Conservation (phyloP, 2,888 invertebrate species). For the Corbicula japonica region DNA sequence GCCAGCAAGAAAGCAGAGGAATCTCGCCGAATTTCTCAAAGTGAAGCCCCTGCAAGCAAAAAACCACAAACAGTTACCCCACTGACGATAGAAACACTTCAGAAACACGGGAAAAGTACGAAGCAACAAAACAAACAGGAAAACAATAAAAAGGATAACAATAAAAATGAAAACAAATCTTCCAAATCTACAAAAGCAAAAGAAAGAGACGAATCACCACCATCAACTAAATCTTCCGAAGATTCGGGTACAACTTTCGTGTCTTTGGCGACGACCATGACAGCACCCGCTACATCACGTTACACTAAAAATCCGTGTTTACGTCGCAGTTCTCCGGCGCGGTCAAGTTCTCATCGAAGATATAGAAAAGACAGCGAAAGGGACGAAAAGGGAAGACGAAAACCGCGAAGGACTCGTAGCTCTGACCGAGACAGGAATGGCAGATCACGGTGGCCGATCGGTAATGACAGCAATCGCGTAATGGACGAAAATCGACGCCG, state of each 20-base stretch:
- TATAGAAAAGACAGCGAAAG: constrained; percentile 49
- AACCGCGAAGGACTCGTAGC: constrained; percentile 46
- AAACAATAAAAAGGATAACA: constrained; percentile 38
- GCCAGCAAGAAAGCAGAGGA: constrained; percentile 5
- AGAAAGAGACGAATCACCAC: constrained; percentile 41
- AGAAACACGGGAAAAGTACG: constrained; percentile 49
- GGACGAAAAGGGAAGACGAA: constrained; percentile 39
- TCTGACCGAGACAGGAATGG: constrained; percentile 22
- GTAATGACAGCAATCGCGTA: too few relatives aligned
- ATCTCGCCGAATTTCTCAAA: constrained; percentile 31
- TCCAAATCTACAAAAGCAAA: constrained; percentile 12
- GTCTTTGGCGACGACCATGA: constrained; percentile 45
- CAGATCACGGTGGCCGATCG: too few relatives aligned
- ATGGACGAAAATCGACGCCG: too few relatives aligned
- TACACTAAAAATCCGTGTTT: constrained; percentile 53
- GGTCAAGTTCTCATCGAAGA: constrained; percentile 56
- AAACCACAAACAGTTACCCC: constrained; percentile 59
- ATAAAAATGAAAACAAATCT: constrained; percentile 10
- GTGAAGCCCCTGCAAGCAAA: constrained; percentile 45
- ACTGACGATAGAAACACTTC: constrained; percentile 48
- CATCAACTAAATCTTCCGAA: constrained; percentile 36
- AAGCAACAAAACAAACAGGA: too few relatives aligned
- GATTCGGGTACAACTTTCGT: constrained; percentile 35
- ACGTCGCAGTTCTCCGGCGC: constrained; percentile 48
- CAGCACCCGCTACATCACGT: constrained; percentile 29